Evolutionary conservation across 2,797 vertebrate species (phyloP), one percentile per base, ranked within the genome.

Genomic region (Parotocinclus haroldoi): DNA sequence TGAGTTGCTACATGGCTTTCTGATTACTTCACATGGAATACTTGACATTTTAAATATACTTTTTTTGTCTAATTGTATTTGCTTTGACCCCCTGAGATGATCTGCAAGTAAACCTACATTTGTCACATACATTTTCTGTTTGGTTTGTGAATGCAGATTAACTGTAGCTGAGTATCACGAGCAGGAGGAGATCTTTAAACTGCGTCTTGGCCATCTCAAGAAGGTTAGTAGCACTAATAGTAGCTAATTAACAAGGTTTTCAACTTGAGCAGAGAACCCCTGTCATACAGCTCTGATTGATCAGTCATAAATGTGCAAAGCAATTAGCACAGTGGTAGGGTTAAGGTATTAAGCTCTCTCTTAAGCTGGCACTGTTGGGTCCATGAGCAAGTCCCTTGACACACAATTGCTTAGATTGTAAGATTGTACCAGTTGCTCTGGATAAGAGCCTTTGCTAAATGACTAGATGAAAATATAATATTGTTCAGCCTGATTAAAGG

Each of bases 161-260:
- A 78, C 56, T 16, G 76, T 97, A 86, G 96, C 96, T 69, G 96
- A 99, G 81, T 99, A 99, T 85, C 96, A 99, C 1, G 96, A 99
- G 83, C 96, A 99, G 85, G 96, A 99, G 87, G 96, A 99, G 90
- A 99, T 99, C 86, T 98, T 98, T 89, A 99, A 99, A 81, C 92
- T 99, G 80, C 89, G 96, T 81, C 93, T 99, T 72, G 96, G 96
- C 79, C 95, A 97, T 91, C 93, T 99, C 74, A 99, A 99, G 88
- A 99, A 98, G 96, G 96, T 98, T 84, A 58, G 90, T 80, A 36
- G 13, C 36, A 12, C 7, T 42, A 10, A 38, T 42, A 42, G 40
- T 11, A 7, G 40, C 9, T 42, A 9, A 42, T 42, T 42, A 42
- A 42, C 18, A 51, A 7, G 36, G 27, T 54, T 9, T 45, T 54